Evolutionary conservation across 1,140 invertebrate species (phyloP), one percentile per base, ranked within the genome.

Genomic region (Archegozetes longisetosus): DNA sequence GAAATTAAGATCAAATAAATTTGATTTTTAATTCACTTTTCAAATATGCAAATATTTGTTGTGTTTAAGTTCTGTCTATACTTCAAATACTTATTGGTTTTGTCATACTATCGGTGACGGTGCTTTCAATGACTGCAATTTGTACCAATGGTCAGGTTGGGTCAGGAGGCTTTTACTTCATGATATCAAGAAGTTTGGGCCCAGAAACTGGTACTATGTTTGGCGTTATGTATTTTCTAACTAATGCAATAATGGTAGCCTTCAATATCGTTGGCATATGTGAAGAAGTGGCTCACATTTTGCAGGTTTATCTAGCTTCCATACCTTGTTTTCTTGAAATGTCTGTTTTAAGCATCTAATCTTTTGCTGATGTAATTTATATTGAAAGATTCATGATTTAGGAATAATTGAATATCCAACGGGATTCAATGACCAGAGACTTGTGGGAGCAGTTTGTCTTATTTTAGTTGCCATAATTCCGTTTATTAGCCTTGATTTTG

Each of bases 261-360:
- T 92, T 98, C 86, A 97, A 98, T 72, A 91, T 92, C 0, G 94
- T 98, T 22, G 95, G 95, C 17, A 97, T 98, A 75, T 92, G 90
- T 64, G 88, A 95, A 70, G 92, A 92, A 1, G 70, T 98, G 0
- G 56, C 70, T 61, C 77, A 72, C 57, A 32, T 59, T 29, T 53
- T 52, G 13, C 17, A 52, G 17, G 49, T 50, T 68, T n/a, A 73
- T 72, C 6, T 64, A 57, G 71, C 67, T 58, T 55, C 57, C 73
- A 75, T 70, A 65, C 61, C 53, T 24, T 58, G 24, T 65, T 68
- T 4, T 65, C 69, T 14, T 70, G 76, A 14, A 48, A 29, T n/a
- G n/a, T n/a, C 23, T 27, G 14, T n/a, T n/a, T n/a, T n/a, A n/a
- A n/a, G n/a, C n/a, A n/a, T n/a, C 22, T 17, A 14, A 12, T 25